Percentiles rank a stretch among this genome's conserved stretches.
These are phyloP conservation scores for Drosophila ezoana DNA, from an alignment of 2,888 invertebrate species.

Conservation along the genomic window DNA sequence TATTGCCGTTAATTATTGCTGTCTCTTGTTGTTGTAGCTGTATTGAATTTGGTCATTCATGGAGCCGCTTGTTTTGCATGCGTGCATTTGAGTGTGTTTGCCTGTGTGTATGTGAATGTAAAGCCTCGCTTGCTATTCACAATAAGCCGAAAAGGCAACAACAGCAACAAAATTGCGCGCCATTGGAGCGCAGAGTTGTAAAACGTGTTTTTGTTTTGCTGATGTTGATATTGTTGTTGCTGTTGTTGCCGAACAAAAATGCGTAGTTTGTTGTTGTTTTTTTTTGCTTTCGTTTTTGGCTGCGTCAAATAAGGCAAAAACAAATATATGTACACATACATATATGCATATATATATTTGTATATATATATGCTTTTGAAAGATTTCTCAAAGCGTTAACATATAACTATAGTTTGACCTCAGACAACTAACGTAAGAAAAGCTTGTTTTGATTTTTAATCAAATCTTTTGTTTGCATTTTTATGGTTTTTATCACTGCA, in stretches of 20 bases:
- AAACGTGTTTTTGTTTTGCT: slow-evolving; percentile 73
- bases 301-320: slow-evolving; percentile 25
- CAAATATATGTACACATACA: background rate
- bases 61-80: slow-evolving; percentile 53
- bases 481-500: slow-evolving; percentile 35
- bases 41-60: slow-evolving; percentile 78
- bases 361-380: slow-evolving; percentile 2
- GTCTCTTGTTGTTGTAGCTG: slow-evolving; percentile 38
- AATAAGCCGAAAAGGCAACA: slow-evolving; percentile 56
- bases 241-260: slow-evolving; percentile 53
- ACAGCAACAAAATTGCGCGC: slow-evolving; percentile 69
- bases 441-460: slow-evolving; percentile 42
- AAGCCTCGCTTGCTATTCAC: slow-evolving; percentile 54
- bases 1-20: slow-evolving; percentile 77
- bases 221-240: slow-evolving; percentile 26
- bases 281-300: slow-evolving; percentile 60
- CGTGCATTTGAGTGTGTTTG: slow-evolving; percentile 16
- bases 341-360: slow-evolving; percentile 2
- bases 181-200: slow-evolving; percentile 70
- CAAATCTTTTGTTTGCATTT: slow-evolving; percentile 25
- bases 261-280: slow-evolving; percentile 62
- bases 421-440: slow-evolving; percentile 61
- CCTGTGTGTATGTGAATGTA: slow-evolving; percentile 12
- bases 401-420: slow-evolving; percentile 55
- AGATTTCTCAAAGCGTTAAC: slow-evolving; percentile 35